Base-by-base conservation (phyloP, 1,140 invertebrate genomes). In the Rhyacophila brunnea region DNA sequence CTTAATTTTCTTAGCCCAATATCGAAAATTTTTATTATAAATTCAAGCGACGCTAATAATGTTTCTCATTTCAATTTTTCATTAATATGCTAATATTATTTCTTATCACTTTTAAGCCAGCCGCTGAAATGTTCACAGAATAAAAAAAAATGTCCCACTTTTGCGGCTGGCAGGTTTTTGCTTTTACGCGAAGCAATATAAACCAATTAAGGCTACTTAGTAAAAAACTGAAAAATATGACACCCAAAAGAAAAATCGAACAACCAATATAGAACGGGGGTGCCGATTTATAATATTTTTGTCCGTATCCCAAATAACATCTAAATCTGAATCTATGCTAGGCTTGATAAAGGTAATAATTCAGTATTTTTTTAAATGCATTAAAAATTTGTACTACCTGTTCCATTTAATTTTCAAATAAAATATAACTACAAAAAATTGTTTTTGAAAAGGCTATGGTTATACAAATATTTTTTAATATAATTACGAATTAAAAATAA, bases 41-140 rank as follows among this genome's bases (percentile, higher is more conserved):
- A 45, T 45, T 20, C 43, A 6, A 11, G n/a, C 43, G 7, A 18
- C 5, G n/a, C 17, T 45, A 45, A 17, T 45, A 45, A 45, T 45
- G 18, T 45, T 45, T 45, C 17, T 45, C 43, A 19, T 15, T 45
- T 45, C 43, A 45, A 18, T 45, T 45, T 45, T 45, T 45, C 43
- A 45, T 45, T 45, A 45, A 45, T 45, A 45, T 45, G 43, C 43
- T 45, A 45, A 45, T 45, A 5, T 11, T 15, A 17, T 45, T 45
- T 45, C 43, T 45, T 45, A 45, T 45, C 43, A 19, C 18, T 45
- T 19, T 6, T 10, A 10, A 15, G 15, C 7, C n/a, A 17, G n/a
- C 43, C 14, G 43, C 14, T n/a, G 38, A 40, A n/a, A 40, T 40
- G 11, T n/a, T 40, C 15, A 11, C 11, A 4, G 38, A 15, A 15